Conservation (phyloP, 2,113 vertebrate genomes). For the Ondatra zibethicus region DNA sequence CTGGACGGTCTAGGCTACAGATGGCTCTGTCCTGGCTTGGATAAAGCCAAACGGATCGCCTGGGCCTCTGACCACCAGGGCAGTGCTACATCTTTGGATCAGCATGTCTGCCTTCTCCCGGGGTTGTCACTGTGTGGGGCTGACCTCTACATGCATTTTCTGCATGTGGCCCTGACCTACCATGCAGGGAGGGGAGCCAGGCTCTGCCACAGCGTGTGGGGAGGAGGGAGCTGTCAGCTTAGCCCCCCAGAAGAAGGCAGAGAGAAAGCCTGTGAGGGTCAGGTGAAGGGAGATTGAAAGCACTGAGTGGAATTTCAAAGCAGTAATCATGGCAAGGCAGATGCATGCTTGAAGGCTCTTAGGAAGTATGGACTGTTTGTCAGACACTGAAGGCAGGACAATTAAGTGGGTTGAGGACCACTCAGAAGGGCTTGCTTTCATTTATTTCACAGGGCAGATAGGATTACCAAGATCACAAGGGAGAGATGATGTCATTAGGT, state of each 20-base stretch:
- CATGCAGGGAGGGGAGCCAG: constrained; percentile 18
- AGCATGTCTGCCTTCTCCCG: constrained; percentile 69
- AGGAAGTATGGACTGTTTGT: neutral
- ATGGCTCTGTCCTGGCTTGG: constrained; percentile 79
- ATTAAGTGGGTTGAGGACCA: neutral
- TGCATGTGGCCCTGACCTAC: constrained; percentile 26
- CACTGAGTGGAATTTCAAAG: constrained; percentile 19
- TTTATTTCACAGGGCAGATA: neutral
- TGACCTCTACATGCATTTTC: constrained; percentile 48
- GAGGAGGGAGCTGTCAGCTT: neutral
- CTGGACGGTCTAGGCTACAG: constrained; percentile 55
- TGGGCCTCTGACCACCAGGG: constrained; percentile 72
- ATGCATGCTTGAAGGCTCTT: neutral
- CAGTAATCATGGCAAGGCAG: neutral
- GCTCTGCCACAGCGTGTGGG: neutral
- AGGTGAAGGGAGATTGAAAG: neutral
- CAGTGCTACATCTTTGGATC: constrained; percentile 71
- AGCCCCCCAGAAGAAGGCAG: neutral
- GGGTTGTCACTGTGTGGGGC: constrained; percentile 62
- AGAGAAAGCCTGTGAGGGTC: neutral
- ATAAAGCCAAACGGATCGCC: constrained; percentile 70
- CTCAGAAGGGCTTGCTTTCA: neutral
- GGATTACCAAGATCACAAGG: constrained; percentile 46
- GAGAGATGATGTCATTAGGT: constrained; percentile 22
- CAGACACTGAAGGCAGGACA: constrained; percentile 12